These are phyloP conservation scores for Drosophila parabipectinata DNA, from an alignment of 1,140 invertebrate species.

Conservation along the genomic window DNA sequence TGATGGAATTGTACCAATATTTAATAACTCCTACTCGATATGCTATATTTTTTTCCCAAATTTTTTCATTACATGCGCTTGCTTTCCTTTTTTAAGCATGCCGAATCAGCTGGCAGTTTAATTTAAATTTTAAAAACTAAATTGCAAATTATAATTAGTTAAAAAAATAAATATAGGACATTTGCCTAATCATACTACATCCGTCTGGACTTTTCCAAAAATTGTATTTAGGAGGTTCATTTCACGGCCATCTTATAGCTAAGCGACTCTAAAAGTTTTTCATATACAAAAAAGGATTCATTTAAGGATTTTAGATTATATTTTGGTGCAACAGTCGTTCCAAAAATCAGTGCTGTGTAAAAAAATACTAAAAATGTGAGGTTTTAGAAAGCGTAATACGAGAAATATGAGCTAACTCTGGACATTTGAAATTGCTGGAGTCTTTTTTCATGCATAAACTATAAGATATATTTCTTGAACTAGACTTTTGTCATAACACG, in stretches of 20 bases:
- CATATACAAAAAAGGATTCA: constrained; percentile 24
- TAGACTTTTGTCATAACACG: too few relatives aligned
- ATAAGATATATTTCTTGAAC: too few relatives aligned
- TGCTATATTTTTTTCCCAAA: constrained; percentile 26
- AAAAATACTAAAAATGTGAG: constrained; percentile 8
- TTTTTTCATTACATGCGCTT: constrained; percentile 52
- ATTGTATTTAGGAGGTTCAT: not conserved
- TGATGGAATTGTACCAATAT: not conserved
- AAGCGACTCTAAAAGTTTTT: constrained; percentile 1
- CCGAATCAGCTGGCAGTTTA: constrained; percentile 42
- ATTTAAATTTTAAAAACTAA: constrained; percentile 38
- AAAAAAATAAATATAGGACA: constrained; percentile 73
- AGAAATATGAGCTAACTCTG: constrained; percentile 12
- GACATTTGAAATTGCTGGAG: not conserved
- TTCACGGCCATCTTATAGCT: not conserved
- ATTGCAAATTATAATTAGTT: constrained; percentile 36
- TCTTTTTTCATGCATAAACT: too few relatives aligned
- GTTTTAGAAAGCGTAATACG: not conserved
- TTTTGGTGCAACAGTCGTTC: constrained; percentile 41
- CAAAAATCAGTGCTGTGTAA: constrained; percentile 35
- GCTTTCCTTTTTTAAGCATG: constrained; percentile 42
- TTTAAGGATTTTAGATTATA: not conserved
- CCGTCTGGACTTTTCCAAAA: constrained; percentile 12
- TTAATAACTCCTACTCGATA: not conserved
- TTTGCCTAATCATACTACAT: constrained; percentile 26